Evolutionary conservation across 2,113 vertebrate genomes (phyloP).

Genomic region (Ptyas mucosa): DNA sequence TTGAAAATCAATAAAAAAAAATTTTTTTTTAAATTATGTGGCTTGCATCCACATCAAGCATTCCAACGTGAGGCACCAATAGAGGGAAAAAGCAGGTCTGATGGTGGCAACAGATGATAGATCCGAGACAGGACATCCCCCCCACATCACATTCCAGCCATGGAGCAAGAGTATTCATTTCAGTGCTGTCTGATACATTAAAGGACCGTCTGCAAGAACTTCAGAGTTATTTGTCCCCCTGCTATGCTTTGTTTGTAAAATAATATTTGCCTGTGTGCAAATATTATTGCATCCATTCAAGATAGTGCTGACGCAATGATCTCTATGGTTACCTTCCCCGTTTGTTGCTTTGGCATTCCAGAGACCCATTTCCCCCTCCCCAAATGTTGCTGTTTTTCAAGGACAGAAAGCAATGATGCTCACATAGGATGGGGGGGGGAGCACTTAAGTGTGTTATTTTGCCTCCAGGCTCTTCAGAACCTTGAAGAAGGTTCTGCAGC

Average conservation of each 20-base stretch:
- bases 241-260: neutral
- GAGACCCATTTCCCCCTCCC: neutral
- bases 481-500: neutral
- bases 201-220: neutral
- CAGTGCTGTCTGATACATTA: neutral
- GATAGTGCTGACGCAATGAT: neutral
- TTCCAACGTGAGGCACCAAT: neutral
- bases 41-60: neutral
- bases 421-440: neutral
- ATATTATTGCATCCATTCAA: neutral
- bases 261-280: neutral
- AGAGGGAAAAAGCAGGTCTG: neutral
- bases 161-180: neutral
- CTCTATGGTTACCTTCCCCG: neutral
- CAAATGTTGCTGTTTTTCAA: neutral
- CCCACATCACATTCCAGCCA: neutral
- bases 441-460: neutral
- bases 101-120: neutral
- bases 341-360: neutral
- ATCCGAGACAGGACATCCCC: neutral
- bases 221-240: neutral
- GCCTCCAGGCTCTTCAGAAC: neutral
- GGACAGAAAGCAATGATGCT: neutral
- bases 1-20: too few relatives aligned
- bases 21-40: neutral